These are phyloP conservation scores for Drosophila percnosoma DNA, from an alignment of 2,888 invertebrate species.

Conservation along the genomic window DNA sequence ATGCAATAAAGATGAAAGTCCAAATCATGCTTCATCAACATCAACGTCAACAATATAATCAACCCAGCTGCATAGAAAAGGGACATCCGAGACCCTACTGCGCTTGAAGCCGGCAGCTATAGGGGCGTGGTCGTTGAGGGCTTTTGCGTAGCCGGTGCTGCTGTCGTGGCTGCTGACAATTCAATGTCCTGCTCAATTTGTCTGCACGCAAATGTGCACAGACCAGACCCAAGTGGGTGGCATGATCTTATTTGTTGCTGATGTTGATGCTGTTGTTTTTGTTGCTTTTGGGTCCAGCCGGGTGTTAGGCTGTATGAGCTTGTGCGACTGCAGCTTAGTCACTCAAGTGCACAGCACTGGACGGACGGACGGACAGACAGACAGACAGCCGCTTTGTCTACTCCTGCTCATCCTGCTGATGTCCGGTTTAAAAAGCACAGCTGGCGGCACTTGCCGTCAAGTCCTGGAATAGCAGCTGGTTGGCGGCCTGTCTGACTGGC, in stretches of 20 bases:
- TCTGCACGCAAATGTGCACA: constrained; percentile 72
- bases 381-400: constrained; percentile 46
- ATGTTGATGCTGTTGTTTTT: constrained; percentile 4
- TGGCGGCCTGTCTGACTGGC: constrained; percentile 8
- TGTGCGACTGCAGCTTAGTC: constrained; percentile 70
- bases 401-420: constrained; percentile 22
- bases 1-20: constrained; percentile 81
- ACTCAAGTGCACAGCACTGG: constrained; percentile 75
- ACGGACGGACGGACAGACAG: not conserved
- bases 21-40: constrained; percentile 80
- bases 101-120: constrained; percentile 3
- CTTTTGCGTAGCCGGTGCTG: constrained; percentile 59
- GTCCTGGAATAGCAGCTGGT: constrained; percentile 13
- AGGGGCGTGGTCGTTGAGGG: constrained; percentile 50
- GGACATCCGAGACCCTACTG: constrained; percentile 17
- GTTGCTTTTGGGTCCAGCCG: not conserved
- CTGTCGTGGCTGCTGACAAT: constrained; percentile 69
- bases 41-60: constrained; percentile 81
- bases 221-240: constrained; percentile 22
- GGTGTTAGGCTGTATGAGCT: constrained; percentile 50
- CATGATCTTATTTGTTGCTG: constrained; percentile 42
- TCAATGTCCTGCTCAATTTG: constrained; percentile 80
- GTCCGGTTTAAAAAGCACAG: constrained; percentile 73
- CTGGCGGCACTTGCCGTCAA: constrained; percentile 67
- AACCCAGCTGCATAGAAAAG: constrained; percentile 58